These are phyloP conservation scores for Hippocampus guttulatus DNA, from an alignment of 2,113 vertebrate species.

Conservation along the genomic window DNA sequence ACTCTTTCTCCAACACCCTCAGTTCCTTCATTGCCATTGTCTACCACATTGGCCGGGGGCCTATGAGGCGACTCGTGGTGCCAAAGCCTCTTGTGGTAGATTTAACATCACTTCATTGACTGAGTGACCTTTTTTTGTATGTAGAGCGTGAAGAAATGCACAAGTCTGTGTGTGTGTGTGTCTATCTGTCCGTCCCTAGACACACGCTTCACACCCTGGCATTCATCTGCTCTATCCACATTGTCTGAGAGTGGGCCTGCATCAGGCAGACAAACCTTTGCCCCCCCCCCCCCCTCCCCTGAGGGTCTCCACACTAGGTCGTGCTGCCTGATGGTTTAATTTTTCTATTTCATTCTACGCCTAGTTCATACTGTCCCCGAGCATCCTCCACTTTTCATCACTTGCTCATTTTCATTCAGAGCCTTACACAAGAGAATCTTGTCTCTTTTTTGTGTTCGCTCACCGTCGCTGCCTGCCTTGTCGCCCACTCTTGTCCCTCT, in stretches of 20 bases:
- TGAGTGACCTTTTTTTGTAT: conserved; percentile 63
- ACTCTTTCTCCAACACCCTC: background rate
- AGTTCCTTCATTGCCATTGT: conserved; percentile 34
- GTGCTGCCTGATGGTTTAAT: conserved; percentile 31
- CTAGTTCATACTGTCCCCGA: conserved; percentile 31
- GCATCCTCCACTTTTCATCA: conserved; percentile 35
- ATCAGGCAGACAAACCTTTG: conserved; percentile 35
- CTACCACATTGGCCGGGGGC: conserved; percentile 29
- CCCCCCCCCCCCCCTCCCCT: conserved; percentile 13
- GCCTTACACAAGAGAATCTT: conserved; percentile 52
- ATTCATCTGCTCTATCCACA: conserved; percentile 18
- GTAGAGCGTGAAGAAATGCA: conserved; percentile 57
- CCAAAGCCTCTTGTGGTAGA: conserved; percentile 53
- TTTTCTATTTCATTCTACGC: conserved; percentile 31
- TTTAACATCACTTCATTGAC: conserved; percentile 65
- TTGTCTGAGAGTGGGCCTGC: conserved; percentile 38
- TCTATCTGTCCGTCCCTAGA: too few species aligned
- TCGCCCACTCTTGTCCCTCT: conserved; percentile 47
- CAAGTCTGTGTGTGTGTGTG: conserved; percentile 12
- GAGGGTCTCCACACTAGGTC: conserved; percentile 32
- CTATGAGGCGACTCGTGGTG: conserved; percentile 30
- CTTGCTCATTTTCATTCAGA: conserved; percentile 58
- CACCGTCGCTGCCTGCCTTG: conserved; percentile 29
- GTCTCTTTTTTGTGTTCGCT: conserved; percentile 17
- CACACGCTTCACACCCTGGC: conserved; percentile 9